Base-by-base conservation (phyloP, 2,113 vertebrate species). In the Dipodomys ordii region DNA sequence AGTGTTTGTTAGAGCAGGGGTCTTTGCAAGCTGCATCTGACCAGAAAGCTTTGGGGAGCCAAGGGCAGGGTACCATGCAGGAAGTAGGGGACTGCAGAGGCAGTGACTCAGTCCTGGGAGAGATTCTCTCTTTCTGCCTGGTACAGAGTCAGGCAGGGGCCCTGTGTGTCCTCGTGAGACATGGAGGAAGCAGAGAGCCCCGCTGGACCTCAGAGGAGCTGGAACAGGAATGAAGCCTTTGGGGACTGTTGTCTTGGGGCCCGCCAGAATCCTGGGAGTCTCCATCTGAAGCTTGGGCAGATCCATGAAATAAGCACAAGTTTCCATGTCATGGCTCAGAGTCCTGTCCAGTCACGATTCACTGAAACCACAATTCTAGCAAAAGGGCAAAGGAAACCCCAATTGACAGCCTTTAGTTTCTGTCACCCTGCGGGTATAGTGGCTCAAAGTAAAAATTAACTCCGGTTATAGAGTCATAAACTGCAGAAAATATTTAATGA, bases 391-490 rank as follows among this genome's bases (percentile, higher is more conserved):
- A 19, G n/a, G 32, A 87, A 92, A 39, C 16, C 73, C 53, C 69
- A 79, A 53, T 9, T 44, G 89, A 71, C 65, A 49, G 57, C 6
- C 18, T 78, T 87, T 84, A 25, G 25, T 73, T 80, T 76, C 83
- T 27, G 64, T 81, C 28, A 23, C 64, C 76, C 65, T 22, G 11
- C 8, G 65, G 28, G n/a, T 23, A 49, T 13, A 49, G 62, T 49
- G 73, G 30, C 44, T 82, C 67, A 69, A 46, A 94, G 64, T 57
- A 77, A 74, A 95, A 83, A 73, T 74, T 53, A 86, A 85, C 27
- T 25, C 74, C 73, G 86, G 67, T 77, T 87, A 83, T 11, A 82
- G 64, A 95, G 32, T 77, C 20, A 87, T 67, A 28, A 90, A 77
- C 3, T 67, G 7, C 60, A 20, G 28, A 88, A 81, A 93, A 49